phyloP scores from a whole-genome alignment of 2,113 vertebrate genomes.

The Tetrax tetrax region DNA sequence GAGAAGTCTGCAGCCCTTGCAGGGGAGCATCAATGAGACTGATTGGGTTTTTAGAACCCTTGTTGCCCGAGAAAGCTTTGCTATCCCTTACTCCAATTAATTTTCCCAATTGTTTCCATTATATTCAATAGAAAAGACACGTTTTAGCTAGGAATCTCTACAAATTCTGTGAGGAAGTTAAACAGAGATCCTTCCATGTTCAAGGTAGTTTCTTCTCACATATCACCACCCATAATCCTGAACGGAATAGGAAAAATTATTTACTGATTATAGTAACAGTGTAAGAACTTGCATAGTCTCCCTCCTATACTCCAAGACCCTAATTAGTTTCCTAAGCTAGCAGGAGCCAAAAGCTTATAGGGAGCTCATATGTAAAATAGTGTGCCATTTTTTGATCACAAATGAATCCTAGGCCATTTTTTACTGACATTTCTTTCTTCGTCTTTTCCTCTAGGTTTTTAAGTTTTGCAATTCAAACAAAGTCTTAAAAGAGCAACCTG shows the following conservation, averaged over 20 bases:
- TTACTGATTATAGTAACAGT: neutral
- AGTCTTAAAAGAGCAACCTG: neutral
- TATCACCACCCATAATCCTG: neutral
- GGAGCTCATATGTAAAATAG: neutral
- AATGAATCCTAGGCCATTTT: neutral
- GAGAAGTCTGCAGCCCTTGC: neutral
- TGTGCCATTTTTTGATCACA: neutral
- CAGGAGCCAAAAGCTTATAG: neutral
- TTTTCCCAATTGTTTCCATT: neutral
- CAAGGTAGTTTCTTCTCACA: neutral
- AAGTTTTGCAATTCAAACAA: neutral
- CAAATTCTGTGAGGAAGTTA: neutral
- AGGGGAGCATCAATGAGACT: neutral
- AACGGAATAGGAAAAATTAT: neutral
- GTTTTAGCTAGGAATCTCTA: neutral
- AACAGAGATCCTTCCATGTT: neutral
- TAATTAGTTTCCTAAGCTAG: neutral
- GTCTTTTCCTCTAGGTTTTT: neutral
- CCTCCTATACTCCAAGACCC: neutral
- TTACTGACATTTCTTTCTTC: neutral
- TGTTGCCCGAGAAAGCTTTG: neutral
- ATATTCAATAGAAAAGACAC: neutral
- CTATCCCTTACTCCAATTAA: neutral
- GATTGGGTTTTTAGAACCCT: neutral
- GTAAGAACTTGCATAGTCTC: neutral